Conservation (phyloP, 92 coral and sea anemone genomes). For the Galaxea fascicularis region DNA sequence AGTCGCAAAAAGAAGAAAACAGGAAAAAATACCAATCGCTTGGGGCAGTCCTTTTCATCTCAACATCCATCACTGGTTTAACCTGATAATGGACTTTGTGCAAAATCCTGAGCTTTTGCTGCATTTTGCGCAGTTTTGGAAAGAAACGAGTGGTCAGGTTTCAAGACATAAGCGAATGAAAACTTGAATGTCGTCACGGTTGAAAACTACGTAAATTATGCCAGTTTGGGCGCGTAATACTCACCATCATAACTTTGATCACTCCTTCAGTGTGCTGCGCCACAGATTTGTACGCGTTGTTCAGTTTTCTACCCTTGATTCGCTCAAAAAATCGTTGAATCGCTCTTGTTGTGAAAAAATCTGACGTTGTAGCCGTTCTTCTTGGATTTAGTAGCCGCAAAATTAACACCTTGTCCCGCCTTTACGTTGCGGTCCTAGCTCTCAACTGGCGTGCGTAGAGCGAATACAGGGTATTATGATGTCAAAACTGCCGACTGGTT, state of each 20-base stretch:
- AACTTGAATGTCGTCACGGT: neutral
- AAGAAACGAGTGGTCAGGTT: neutral
- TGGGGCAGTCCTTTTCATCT: slow-evolving; percentile 6
- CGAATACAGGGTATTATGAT: slow-evolving; percentile 39
- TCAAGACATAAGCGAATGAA: neutral
- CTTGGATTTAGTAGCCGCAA: neutral
- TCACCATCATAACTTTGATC: slow-evolving; percentile 39
- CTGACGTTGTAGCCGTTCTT: neutral
- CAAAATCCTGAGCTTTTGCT: neutral
- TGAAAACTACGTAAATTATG: slow-evolving; percentile 9
- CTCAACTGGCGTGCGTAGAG: slow-evolving; percentile 42
- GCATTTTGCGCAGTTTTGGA: neutral
- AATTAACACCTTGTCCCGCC: slow-evolving; percentile 5
- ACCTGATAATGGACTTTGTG: neutral
- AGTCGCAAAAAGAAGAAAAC: slow-evolving; percentile 7
- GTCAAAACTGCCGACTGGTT: slow-evolving; percentile 36
- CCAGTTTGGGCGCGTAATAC: slow-evolving; percentile 37
- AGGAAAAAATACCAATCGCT: slow-evolving; percentile 40
- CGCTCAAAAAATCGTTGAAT: neutral
- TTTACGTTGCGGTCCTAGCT: neutral
- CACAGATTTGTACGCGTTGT: neutral
- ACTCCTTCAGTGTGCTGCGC: neutral
- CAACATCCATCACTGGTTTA: neutral
- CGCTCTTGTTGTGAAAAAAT: neutral
- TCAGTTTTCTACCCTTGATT: neutral